phyloP scores from a whole-genome alignment of 2,797 vertebrate genomes.

The Hypotaenidia philippensis region DNA sequence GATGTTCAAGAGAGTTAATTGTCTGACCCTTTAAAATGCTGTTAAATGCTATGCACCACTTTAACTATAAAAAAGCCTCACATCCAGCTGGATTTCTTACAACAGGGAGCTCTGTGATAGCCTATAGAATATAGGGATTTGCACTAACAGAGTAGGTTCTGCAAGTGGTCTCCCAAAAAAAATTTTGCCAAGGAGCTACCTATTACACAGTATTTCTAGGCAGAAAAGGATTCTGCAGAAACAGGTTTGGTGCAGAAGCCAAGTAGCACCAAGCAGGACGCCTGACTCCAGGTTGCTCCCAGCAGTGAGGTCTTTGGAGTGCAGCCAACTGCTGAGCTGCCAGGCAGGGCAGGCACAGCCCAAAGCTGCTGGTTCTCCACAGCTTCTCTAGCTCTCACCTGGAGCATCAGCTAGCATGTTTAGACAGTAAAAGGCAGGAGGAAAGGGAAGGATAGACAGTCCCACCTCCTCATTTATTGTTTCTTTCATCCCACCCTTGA shows the following conservation, averaged over 20 bases:
- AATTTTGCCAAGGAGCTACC: background rate
- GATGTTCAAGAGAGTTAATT: background rate
- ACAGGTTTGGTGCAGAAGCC: background rate
- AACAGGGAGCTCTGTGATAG: background rate
- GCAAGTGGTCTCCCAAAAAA: background rate
- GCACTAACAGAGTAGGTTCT: background rate
- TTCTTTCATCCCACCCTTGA: background rate
- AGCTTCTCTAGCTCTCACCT: background rate
- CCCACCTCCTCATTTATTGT: background rate
- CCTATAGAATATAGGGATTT: background rate
- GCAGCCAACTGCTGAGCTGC: background rate
- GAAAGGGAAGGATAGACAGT: background rate
- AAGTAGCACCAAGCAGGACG: background rate
- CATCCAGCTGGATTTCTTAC: background rate
- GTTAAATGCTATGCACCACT: background rate
- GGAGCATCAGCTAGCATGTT: background rate
- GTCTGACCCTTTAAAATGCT: background rate
- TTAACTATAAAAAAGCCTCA: background rate
- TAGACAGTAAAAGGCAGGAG: background rate
- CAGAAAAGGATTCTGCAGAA: background rate
- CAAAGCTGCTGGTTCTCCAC: background rate
- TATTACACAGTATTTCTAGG: background rate
- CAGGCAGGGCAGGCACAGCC: background rate
- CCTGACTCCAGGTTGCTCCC: background rate
- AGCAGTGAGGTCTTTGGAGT: background rate